Base-by-base conservation (phyloP, 2,797 vertebrate genomes). In the Alauda arvensis region DNA sequence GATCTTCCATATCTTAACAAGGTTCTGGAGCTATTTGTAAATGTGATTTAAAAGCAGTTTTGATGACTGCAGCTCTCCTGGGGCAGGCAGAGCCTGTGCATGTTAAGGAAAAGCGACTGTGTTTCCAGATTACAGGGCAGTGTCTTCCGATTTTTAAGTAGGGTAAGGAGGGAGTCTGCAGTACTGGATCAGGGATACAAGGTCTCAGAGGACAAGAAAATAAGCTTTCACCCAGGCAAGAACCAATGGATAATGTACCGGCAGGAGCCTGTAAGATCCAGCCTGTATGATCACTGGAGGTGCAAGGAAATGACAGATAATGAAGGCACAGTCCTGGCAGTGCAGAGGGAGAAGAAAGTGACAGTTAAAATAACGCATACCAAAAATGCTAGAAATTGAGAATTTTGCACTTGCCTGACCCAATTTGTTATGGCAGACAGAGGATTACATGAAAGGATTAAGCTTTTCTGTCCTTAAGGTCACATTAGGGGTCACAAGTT, bases 361-460 rank as follows among this genome's bases (percentile, higher is more conserved):
- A 86, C 85, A 53, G 76, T 84, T 94, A 88, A 91, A 94, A 91
- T 92, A 94, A 77, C 1, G 0, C 79, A 61, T 79, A 82, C 79
- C 83, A 87, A 92, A 95, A 92, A 89, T 62, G 85, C 76, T 87
- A n/a, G 90, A 94, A 83, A 89, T 89, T 68, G 89, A 79, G 60
- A 92, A 83, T 94, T 95, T 95, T 94, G 77, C 88, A 92, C 87
- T 95, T 61, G 71, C 75, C 75, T 93, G 87, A 94, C 91, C 93
- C 88, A 93, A 84, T 93, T 95, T 92, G 75, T 93, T 89, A 92
- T 70, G 83, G 91, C 91, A 95, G 91, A 85, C 61, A 77, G 92
- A 92, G 77, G 90, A 93, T 91, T 94, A 91, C 88, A 90, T 92
- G 92, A 87, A 91, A 92, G 90, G 89, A 93, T 93, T 90, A 95